Evolutionary conservation across 2,113 vertebrate species (phyloP).

Genomic region (Nipponia nippon): DNA sequence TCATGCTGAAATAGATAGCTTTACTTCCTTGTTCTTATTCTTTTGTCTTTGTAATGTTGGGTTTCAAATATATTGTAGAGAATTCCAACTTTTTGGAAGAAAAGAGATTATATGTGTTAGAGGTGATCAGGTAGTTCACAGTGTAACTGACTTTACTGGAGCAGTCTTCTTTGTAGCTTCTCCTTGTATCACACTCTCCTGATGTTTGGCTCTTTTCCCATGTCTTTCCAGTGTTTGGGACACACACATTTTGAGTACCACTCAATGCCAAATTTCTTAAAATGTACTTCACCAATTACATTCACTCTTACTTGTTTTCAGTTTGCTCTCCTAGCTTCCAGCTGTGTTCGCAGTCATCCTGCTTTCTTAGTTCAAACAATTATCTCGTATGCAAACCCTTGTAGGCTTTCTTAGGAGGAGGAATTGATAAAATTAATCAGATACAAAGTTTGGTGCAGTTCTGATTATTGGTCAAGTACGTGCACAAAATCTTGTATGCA

Average conservation of each 20-base stretch:
- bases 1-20: background rate
- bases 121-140: background rate
- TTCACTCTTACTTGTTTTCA: background rate
- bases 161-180: background rate
- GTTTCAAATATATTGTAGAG: background rate
- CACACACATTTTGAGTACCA: background rate
- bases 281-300: background rate
- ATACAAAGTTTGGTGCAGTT: background rate
- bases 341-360: background rate
- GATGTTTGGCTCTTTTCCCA: background rate
- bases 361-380: background rate
- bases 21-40: background rate
- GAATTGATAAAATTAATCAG: background rate
- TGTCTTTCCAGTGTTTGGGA: background rate
- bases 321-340: background rate
- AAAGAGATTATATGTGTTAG: background rate
- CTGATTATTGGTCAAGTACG: background rate
- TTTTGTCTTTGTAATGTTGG: background rate
- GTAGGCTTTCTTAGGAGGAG: background rate
- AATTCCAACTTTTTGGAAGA: background rate
- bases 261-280: background rate
- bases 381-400: accelerated
- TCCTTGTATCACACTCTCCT: background rate
- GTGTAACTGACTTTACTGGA: background rate
- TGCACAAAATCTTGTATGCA: background rate